Percentiles rank a stretch among this genome's conserved stretches.
Evolutionary conservation across 2,113 vertebrate species (phyloP).

Genomic region (Plotosus lineatus): DNA sequence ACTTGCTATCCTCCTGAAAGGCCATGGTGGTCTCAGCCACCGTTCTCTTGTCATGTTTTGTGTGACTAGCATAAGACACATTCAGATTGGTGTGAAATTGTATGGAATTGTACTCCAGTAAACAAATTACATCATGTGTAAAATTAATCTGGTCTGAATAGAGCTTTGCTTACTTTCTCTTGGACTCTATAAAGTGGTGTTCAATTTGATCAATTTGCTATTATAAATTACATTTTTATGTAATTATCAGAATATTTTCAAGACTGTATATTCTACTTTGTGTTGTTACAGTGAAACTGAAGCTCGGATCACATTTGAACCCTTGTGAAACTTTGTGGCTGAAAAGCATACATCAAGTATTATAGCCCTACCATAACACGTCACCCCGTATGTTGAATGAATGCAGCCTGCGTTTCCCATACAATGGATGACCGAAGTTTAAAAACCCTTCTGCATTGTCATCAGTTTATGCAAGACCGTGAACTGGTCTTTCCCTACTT

Average conservation of each 20-base stretch:
- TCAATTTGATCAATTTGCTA: background rate
- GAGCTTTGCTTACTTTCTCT: background rate
- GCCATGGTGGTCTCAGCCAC: no score
- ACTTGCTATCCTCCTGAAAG: no score
- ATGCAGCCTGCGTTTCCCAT: slow-evolving; percentile 50
- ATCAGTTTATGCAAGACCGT: slow-evolving; percentile 59
- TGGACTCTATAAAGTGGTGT: background rate
- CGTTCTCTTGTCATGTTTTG: no score
- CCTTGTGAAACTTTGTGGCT: slow-evolving; percentile 11
- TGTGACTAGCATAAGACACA: background rate
- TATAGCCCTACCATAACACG: slow-evolving; percentile 16
- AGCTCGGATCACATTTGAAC: background rate
- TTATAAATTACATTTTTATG: background rate
- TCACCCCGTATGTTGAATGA: slow-evolving; percentile 47
- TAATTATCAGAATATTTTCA: background rate
- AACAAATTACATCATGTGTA: background rate
- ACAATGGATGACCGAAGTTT: slow-evolving; percentile 75
- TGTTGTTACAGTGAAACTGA: slow-evolving; percentile 45
- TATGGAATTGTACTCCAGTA: background rate
- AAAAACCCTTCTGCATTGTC: slow-evolving; percentile 64
- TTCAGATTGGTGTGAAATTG: background rate
- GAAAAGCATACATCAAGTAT: slow-evolving; percentile 27
- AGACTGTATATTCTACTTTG: slow-evolving; percentile 1
- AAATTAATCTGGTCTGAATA: background rate
- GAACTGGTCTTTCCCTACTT: slow-evolving; percentile 62